These are phyloP conservation scores for Vipera ursinii DNA, from an alignment of 2,797 vertebrate genomes.

Conservation along the genomic window DNA sequence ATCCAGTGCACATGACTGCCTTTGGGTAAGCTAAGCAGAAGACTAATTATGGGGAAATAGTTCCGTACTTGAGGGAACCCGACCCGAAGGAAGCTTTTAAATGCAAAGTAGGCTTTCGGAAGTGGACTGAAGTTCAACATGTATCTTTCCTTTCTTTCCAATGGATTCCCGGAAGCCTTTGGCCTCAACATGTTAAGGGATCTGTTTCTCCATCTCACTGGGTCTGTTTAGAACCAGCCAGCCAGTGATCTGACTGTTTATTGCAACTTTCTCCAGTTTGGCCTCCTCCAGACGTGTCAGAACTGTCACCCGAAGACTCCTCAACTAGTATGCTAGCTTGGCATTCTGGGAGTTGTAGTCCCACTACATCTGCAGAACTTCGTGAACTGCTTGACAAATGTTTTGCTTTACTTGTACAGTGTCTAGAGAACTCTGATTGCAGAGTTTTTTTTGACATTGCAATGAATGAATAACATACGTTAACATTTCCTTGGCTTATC, in stretches of 20 bases:
- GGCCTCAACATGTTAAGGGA: not conserved
- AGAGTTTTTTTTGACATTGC: not conserved
- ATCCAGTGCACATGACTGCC: not conserved
- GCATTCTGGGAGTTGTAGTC: not conserved
- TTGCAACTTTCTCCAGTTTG: not conserved
- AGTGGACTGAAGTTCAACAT: not conserved
- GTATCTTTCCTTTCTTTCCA: not conserved
- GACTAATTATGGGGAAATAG: not conserved
- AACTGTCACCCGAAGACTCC: not conserved
- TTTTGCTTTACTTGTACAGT: not conserved
- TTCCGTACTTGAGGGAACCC: not conserved
- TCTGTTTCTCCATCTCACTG: not conserved
- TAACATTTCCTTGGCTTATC: not conserved
- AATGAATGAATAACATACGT: not conserved
- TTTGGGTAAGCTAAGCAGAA: slow-evolving; percentile 2
- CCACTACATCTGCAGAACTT: not conserved
- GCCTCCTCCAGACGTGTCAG: not conserved
- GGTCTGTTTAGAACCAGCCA: not conserved
- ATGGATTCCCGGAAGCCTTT: not conserved
- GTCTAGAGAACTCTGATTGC: not conserved
- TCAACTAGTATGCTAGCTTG: not conserved
- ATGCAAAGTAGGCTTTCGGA: not conserved
- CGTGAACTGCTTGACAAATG: not conserved
- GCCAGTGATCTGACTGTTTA: not conserved
- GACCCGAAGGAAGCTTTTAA: not conserved